Percentiles rank a stretch among this genome's conserved stretches.
Evolutionary conservation across 2,113 vertebrate genomes (phyloP).

Genomic region (Corynorhinus townsendii): DNA sequence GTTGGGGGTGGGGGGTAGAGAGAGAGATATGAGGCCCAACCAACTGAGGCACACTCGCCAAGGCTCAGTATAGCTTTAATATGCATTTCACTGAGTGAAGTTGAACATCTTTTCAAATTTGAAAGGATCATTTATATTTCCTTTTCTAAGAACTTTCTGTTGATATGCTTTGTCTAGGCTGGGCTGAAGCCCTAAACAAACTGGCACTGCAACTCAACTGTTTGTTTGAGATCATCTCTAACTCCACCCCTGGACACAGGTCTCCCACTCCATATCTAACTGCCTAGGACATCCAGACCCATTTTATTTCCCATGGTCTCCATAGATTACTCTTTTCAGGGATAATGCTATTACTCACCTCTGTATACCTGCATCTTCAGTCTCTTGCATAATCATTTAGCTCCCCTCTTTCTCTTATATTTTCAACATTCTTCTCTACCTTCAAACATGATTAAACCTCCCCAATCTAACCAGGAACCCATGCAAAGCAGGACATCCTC

Average conservation of each 20-base stretch:
- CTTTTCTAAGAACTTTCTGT: background rate
- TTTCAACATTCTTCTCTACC: slow-evolving; percentile 11
- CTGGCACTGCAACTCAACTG: background rate
- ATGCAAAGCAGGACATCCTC: slow-evolving; percentile 4
- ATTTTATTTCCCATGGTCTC: background rate
- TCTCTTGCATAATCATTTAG: background rate
- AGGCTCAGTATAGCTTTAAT: background rate
- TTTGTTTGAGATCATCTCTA: background rate
- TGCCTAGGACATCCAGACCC: background rate
- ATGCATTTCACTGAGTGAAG: slow-evolving; percentile 17
- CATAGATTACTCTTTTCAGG: background rate
- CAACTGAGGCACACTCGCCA: background rate
- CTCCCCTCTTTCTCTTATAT: background rate
- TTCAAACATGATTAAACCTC: background rate
- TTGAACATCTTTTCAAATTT: background rate
- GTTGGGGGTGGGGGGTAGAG: too few species aligned
- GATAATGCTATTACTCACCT: background rate
- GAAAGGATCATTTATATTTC: slow-evolving; percentile 1
- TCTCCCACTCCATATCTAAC: background rate
- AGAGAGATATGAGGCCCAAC: background rate
- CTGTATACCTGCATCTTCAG: background rate
- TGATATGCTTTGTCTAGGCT: background rate
- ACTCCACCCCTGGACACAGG: background rate
- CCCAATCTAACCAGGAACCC: background rate
- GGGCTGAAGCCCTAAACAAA: background rate